Evolutionary conservation across 1,140 invertebrate species (phyloP), one percentile per base, ranked within the genome.

Genomic region (Scaptodrosophila lebanonensis): DNA sequence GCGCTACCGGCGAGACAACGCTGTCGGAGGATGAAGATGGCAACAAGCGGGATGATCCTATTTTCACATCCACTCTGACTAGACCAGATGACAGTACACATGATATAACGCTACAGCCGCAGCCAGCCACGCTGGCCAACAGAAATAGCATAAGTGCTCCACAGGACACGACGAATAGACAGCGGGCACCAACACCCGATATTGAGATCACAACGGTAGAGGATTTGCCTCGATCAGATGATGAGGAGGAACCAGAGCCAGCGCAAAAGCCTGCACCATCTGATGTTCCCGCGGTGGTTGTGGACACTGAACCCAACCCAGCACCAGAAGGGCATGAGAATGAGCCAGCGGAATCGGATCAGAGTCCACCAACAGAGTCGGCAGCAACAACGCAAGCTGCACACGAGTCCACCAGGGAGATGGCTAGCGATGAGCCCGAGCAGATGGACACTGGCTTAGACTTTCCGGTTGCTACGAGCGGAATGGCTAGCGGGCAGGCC

Each of bases 151-250:
- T 84, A 43, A 36, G 69, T 0, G 72, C 75, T 1, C 53, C 69
- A 1, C 48, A 35, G 16, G 76, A 77, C 7, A 29, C 65, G 13
- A 39, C 45, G 27, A 64, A 65, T 12, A 54, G 64, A 0, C 85
- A 76, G 22, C 42, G 84, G 1, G 84, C 84, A 0, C 84, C 84
- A 1, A 86, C 84, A 53, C 84, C 84, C 5, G 84, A 86, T 22
- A 86, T 86, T 38, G 84, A 86, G 51, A 86, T 86, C 9, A 86
- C 84, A 4, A 86, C 84, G 11, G 84, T 86, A 4, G 84, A 86
- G 61, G 83, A 85, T 50, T 33, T 86, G 22, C 84, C 84, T 1
- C 69, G 84, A 3, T 86, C 84, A 2, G 84, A 86, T 22, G 84
- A 86, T 13, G 87, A 88, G 69, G 86, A 88, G 9, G 84, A 83